A percentile compares a stretch with the other conserved stretches of the same genome.
Conservation (phyloP, 1,140 invertebrate genomes). For the Anadara kagoshimensis region DNA sequence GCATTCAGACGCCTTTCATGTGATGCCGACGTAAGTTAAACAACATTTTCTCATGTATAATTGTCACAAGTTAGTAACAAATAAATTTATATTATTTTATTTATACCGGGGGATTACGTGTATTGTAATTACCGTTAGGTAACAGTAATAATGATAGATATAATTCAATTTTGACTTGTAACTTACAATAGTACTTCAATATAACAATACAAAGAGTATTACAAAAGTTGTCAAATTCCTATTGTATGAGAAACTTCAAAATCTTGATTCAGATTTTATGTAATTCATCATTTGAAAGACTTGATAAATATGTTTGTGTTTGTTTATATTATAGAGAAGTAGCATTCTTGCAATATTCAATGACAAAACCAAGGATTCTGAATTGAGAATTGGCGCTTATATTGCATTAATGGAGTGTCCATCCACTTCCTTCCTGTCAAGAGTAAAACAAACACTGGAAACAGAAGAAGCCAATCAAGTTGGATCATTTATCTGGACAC, state of each 20-base stretch:
- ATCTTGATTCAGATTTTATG: too few species aligned
- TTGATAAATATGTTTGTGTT: not conserved
- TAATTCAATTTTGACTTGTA: too few species aligned
- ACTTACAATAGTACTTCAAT: too few species aligned
- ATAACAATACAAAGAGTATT: too few species aligned
- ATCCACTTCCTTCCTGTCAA: slow-evolving; percentile 84
- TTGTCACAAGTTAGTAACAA: too few species aligned
- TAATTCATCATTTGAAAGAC: too few species aligned
- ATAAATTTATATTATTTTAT: too few species aligned
- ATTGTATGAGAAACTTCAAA: too few species aligned
- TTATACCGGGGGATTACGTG: too few species aligned
- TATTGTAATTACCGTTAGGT: too few species aligned
- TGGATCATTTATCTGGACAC: slow-evolving; percentile 95
- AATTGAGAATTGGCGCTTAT: slow-evolving; percentile 91
- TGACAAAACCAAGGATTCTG: slow-evolving; percentile 84
- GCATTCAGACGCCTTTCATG: slow-evolving; percentile 83
- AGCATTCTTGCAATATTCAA: slow-evolving; percentile 78
- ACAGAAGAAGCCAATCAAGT: slow-evolving; percentile 93
- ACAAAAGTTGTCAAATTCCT: too few species aligned
- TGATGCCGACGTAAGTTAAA: slow-evolving; percentile 76
- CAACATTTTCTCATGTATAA: not conserved
- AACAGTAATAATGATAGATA: too few species aligned
- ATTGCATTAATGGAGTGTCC: slow-evolving; percentile 92
- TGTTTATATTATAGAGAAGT: slow-evolving; percentile 49
- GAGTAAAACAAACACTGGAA: slow-evolving; percentile 81